phyloP scores from a whole-genome alignment of 37 sponge, comb jelly and placozoan species.

The Theonella swinhoei region DNA sequence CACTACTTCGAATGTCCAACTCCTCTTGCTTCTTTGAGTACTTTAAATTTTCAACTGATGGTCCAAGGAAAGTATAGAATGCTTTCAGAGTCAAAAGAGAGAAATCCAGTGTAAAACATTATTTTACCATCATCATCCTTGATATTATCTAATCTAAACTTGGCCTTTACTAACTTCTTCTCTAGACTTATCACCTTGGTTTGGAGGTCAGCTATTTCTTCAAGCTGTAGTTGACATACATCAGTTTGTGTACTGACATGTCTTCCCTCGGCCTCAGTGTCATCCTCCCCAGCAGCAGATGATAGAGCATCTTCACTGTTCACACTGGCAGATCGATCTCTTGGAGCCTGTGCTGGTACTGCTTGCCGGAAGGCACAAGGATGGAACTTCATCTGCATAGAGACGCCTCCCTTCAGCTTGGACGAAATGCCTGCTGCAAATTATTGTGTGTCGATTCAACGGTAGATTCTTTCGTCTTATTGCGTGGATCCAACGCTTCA shows the following conservation, averaged over 20 bases:
- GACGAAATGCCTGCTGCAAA: constrained; percentile 37
- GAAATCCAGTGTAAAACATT: constrained; percentile 57
- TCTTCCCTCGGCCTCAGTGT: no score
- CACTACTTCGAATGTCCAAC: no score
- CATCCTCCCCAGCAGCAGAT: no score
- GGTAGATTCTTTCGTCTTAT: constrained; percentile 19
- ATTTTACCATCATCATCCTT: constrained; percentile 45
- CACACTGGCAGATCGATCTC: no score
- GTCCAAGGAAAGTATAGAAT: constrained; percentile 42
- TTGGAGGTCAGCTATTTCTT: no score
- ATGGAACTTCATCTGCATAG: constrained; percentile 4
- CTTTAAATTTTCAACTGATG: constrained; percentile 17
- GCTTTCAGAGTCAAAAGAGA: constrained; percentile 16
- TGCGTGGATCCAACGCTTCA: constrained; percentile 37
- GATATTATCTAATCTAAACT: constrained; percentile 9
- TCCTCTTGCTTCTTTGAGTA: no score
- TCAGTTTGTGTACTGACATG: no score
- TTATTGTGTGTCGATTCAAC: background rate
- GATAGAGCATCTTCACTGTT: no score
- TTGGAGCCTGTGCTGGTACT: no score
- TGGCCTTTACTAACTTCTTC: no score
- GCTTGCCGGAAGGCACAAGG: constrained; percentile 20
- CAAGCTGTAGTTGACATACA: no score
- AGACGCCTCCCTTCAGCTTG: constrained; percentile 5
- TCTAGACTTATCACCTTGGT: no score